Base-by-base conservation (phyloP, 2,797 vertebrate species). In the Coregonus ussuriensis region DNA sequence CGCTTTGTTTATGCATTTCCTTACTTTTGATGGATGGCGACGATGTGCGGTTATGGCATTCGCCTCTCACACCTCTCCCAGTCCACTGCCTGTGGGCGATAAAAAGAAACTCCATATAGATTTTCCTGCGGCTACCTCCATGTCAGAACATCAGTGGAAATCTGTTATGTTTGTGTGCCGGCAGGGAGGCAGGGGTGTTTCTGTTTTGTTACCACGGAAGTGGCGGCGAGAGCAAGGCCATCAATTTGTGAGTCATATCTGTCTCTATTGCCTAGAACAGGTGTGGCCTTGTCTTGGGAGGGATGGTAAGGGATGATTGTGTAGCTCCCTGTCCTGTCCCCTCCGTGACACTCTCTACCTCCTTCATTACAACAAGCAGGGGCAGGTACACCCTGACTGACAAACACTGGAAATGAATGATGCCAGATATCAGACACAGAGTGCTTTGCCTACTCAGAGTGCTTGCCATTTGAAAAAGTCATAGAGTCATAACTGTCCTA, bases 71-170 rank as follows among this genome's bases (percentile, higher is more conserved):
- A 33, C 70, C 51, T 69, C 56, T 76, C 47, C 54, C 80, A 74
- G 81, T 82, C 53, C 11, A 13, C 54, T 78, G 82, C 77, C 77
- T 80, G 82, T 76, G 80, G 82, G 86, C 85, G 83, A 72, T 84
- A 56, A 18, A 18, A 4, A 56, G 16, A n/a, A 85, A 85, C 74
- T 74, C 80, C 76, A 29, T 77, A 84, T 89, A 84, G 85, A 88
- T 88, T 89, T 82, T 73, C 71, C 74, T 80, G 74, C 82, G 83
- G 81, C 87, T 81, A 69, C 78, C 74, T 84, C 85, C 68, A 73
- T 76, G 83, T 84, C 82, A 68, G 77, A 75, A 81, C 80, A 63
- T 63, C 73, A 83, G 78, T 75, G 74, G 73, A 78, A 69, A 78
- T 76, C 83, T 74, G 74, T 78, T 66, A n/a, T 81, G 83, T 86